These are phyloP conservation scores for Opisthocomus hoazin DNA, from an alignment of 2,113 vertebrate genomes.

Conservation along the genomic window DNA sequence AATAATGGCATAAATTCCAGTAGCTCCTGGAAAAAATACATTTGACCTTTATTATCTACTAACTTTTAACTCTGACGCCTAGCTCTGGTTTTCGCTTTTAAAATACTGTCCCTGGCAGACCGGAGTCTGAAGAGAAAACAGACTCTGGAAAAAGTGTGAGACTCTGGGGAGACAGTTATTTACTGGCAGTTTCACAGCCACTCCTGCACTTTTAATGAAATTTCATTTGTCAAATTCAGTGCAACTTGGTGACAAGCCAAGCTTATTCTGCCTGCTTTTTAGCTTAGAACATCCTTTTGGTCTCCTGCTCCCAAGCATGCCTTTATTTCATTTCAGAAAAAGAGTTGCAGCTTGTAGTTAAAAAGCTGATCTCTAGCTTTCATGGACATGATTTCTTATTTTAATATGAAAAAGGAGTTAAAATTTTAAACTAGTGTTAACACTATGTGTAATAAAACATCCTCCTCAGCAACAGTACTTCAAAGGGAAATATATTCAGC, in stretches of 20 bases:
- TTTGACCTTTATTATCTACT: slow-evolving; percentile 36
- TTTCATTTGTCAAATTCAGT: slow-evolving; percentile 40
- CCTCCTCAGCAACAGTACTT: not conserved
- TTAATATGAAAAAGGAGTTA: not conserved
- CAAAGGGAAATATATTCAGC: not conserved
- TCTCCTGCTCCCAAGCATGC: not conserved
- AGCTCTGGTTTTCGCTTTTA: not conserved
- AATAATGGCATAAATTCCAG: slow-evolving; percentile 27
- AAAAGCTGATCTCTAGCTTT: not conserved
- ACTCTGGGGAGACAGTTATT: slow-evolving; percentile 37
- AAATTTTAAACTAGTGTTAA: not conserved
- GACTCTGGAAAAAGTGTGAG: slow-evolving; percentile 26
- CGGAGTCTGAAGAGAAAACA: not conserved
- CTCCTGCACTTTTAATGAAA: slow-evolving; percentile 34
- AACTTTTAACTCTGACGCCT: not conserved
- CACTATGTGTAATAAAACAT: not conserved
- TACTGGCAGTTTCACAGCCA: not conserved
- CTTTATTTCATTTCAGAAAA: not conserved
- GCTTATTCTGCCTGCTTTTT: slow-evolving; percentile 20
- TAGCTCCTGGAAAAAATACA: slow-evolving; percentile 34
- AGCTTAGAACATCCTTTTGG: slow-evolving; percentile 27
- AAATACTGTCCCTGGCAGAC: slow-evolving; percentile 21
- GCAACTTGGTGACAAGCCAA: slow-evolving; percentile 29
- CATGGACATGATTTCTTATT: not conserved
- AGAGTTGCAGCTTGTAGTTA: not conserved